These are phyloP conservation scores for Ancistrus triradiatus DNA, from an alignment of 2,113 vertebrate genomes.

Conservation along the genomic window DNA sequence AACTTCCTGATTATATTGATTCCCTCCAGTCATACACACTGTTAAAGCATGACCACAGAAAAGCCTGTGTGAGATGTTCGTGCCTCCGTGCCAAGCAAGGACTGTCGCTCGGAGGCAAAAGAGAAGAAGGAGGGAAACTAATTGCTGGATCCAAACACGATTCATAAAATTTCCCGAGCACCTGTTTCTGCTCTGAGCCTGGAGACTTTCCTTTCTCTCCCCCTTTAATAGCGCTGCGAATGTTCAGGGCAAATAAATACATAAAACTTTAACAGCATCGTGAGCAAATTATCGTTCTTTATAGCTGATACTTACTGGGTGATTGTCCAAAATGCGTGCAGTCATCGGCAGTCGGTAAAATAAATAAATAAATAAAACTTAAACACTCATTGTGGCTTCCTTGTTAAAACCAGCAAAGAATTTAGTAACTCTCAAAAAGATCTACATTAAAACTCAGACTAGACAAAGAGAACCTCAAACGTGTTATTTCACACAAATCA, in stretches of 20 bases:
- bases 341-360: background rate
- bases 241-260: slow-evolving; percentile 26
- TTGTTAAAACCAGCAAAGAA: too few relatives aligned
- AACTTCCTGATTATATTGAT: slow-evolving; percentile 40
- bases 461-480: too few relatives aligned
- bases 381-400: too few relatives aligned
- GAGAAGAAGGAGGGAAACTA: slow-evolving; percentile 15
- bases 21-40: slow-evolving; percentile 40
- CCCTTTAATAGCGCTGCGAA: slow-evolving; percentile 7
- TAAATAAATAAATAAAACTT: too few relatives aligned
- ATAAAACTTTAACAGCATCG: slow-evolving; percentile 16
- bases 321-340: background rate
- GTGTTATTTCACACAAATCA: too few relatives aligned
- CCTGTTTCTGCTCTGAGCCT: slow-evolving; percentile 25
- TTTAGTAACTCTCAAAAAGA: too few relatives aligned
- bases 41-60: slow-evolving; percentile 38
- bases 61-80: slow-evolving; percentile 19
- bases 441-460: too few relatives aligned
- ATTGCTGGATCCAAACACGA: slow-evolving; percentile 32
- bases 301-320: slow-evolving; percentile 4
- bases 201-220: slow-evolving; percentile 5
- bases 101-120: slow-evolving; percentile 11
- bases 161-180: slow-evolving; percentile 34
- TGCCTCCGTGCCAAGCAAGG: background rate
- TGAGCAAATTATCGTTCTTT: slow-evolving; percentile 12